Evolutionary conservation across 1,140 invertebrate genomes (phyloP), one percentile per base, ranked within the genome.

Genomic region (Nephotettix cincticeps): DNA sequence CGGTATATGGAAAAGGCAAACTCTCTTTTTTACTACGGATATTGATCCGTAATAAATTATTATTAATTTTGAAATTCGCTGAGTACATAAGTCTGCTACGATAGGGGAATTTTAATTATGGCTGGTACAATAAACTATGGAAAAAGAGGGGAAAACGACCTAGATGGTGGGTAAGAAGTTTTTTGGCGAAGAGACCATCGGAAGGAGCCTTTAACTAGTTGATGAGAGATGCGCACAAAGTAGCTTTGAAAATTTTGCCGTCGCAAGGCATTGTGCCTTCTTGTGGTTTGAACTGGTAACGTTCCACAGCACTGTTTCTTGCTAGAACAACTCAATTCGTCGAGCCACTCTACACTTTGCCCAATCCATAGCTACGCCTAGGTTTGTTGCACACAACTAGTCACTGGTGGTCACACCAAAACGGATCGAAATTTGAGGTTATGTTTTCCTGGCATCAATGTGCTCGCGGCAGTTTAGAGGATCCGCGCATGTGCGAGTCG

Each of bases 211-310:
- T 6, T 36, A 36, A 36, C 32, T 36, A 4, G 14, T 36, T 36
- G 14, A 36, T 36, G 32, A 36, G 32, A 36, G 32, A 36, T 36
- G 32, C 32, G 32, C 32, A 36, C 32, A 36, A 36, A 36, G 32
- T 36, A 14, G 32, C 4, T 36, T 36, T 36, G 32, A 36, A 36
- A 36, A 36, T 36, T 36, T 36, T n/a, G n/a, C n/a, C 17, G 47
- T 54, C 19, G 47, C n/a, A 54, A 54, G n/a, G 47, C 47, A n/a
- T 54, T n/a, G n/a, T 25, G n/a, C 47, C 47, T 54, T 54, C n/a
- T 54, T 54, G 47, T 54, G 47, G 23, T 54, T 54, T 4, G 47
- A n/a, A 54, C 23, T 54, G 4, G 47, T 54, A 4, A 19, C 47
- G 19, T 54, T 54, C 47, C 47, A 54, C 4, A 54, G 47, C n/a